phyloP scores from a whole-genome alignment of 2,888 invertebrate genomes.

The Catocala nupta region DNA sequence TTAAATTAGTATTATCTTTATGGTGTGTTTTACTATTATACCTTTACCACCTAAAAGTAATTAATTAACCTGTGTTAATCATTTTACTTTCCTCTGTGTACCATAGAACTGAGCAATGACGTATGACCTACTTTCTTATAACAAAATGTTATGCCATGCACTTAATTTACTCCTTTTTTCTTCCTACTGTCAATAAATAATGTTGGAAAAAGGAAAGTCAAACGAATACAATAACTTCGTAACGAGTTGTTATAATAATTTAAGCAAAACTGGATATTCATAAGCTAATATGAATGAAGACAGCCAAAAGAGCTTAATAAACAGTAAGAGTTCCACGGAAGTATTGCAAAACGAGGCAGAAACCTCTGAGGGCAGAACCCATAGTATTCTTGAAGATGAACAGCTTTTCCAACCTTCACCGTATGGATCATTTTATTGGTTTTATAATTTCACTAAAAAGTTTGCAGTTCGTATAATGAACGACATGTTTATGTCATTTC shows the following conservation, averaged over 20 bases:
- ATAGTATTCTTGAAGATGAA: conserved; percentile 50
- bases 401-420: conserved; percentile 52
- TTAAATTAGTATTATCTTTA: conserved; percentile 80
- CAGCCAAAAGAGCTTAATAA: conserved; percentile 59
- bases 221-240: conserved; percentile 49
- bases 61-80: no score
- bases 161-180: neutral
- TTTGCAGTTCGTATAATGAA: conserved; percentile 68
- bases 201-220: conserved; percentile 20
- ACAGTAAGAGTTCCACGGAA: conserved; percentile 54
- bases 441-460: conserved; percentile 69
- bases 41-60: neutral
- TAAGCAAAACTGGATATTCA: conserved; percentile 42
- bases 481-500: conserved; percentile 64
- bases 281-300: conserved; percentile 68
- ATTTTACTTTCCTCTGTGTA: neutral
- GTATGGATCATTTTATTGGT: conserved; percentile 76
- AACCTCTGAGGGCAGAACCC: conserved; percentile 43
- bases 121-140: neutral
- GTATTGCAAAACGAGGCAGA: conserved; percentile 47
- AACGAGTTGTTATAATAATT: conserved; percentile 62
- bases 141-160: no score
- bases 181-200: conserved; percentile 1
- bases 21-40: conserved; percentile 23
- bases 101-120: neutral